phyloP scores from a whole-genome alignment of 2,113 vertebrate species.

The Tylochromis polylepis region DNA sequence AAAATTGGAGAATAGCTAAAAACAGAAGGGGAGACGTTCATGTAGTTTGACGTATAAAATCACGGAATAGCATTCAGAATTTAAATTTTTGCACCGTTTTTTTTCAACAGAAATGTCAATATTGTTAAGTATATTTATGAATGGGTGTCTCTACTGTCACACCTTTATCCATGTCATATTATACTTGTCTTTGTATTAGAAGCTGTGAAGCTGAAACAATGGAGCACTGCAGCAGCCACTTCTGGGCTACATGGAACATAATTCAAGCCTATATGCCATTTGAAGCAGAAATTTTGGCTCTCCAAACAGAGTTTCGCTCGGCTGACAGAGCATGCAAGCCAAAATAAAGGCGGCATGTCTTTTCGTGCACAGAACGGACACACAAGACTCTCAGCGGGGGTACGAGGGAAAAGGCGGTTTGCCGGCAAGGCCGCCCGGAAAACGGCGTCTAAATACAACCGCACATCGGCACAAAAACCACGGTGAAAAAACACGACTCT shows the following conservation, averaged over 20 bases:
- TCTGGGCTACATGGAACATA: neutral
- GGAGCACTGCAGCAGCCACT: neutral
- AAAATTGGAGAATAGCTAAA: neutral
- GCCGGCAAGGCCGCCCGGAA: constrained; percentile 10
- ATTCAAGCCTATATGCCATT: neutral
- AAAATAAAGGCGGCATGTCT: constrained; percentile 50
- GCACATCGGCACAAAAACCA: neutral
- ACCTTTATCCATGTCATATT: neutral
- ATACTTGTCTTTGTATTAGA: neutral
- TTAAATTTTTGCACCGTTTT: neutral
- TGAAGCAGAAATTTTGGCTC: neutral
- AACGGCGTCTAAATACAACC: constrained; percentile 28
- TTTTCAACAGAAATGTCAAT: neutral
- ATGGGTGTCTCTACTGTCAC: neutral
- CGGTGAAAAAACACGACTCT: neutral
- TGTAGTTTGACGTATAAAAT: neutral
- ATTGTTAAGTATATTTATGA: neutral
- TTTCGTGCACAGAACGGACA: constrained; percentile 34
- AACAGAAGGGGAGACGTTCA: neutral
- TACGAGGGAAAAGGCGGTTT: constrained; percentile 30
- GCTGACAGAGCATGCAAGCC: neutral
- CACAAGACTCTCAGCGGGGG: constrained; percentile 63
- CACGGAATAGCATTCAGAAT: neutral
- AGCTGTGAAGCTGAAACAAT: neutral
- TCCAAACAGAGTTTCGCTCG: neutral